Conservation (phyloP, 2,113 vertebrate genomes). For the Chlorocebus sabaeus region DNA sequence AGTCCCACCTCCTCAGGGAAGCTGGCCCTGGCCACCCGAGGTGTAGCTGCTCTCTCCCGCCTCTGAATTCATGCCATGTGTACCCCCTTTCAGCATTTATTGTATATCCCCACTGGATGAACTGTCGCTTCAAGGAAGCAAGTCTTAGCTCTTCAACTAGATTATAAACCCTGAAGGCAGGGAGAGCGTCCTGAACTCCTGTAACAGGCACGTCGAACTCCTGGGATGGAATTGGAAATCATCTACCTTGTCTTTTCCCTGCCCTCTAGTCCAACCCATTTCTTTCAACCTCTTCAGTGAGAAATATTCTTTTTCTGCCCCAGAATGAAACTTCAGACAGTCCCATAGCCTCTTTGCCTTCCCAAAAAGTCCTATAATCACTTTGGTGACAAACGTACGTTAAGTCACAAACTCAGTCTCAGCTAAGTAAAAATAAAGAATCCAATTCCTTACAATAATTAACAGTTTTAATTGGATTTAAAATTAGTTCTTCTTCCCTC, state of each 20-base stretch:
- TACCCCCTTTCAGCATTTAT: neutral
- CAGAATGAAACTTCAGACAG: neutral
- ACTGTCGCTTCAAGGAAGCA: neutral
- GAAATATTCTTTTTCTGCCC: neutral
- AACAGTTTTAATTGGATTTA: neutral
- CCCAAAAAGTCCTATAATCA: neutral
- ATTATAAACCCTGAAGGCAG: neutral
- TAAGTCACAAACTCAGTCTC: neutral
- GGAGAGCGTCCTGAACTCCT: accelerated
- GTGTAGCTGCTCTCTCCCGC: neutral
- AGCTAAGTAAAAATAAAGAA: neutral
- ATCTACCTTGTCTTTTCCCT: neutral
- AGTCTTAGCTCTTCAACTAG: neutral
- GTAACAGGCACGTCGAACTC: neutral
- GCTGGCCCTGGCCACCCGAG: neutral
- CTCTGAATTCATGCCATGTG: neutral
- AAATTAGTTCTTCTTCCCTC: neutral
- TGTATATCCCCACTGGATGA: neutral
- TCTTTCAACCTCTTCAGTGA: neutral
- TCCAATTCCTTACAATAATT: neutral
- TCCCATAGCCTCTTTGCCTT: neutral
- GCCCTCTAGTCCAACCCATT: neutral
- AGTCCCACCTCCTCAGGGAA: neutral
- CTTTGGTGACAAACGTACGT: neutral
- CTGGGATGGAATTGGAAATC: neutral